Conservation (phyloP, 2,113 vertebrate species). For the Otolemur garnettii region DNA sequence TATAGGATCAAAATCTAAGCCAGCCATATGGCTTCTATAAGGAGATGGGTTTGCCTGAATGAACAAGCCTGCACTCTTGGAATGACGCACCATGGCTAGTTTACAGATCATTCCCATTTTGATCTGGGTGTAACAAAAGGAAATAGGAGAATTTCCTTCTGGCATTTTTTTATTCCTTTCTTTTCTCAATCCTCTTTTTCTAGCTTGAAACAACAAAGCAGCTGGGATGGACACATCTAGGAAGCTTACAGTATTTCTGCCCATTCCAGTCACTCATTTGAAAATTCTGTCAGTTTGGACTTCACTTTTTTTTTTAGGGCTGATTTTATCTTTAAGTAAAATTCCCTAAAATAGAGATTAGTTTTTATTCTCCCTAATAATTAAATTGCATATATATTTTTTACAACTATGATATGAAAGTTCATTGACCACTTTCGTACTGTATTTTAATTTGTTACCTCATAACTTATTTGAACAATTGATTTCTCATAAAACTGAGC, state of each 20-base stretch:
- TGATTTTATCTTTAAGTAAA: neutral
- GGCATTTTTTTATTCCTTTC: neutral
- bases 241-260: neutral
- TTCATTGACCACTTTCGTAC: neutral
- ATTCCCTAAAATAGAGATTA: neutral
- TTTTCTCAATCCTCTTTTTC: neutral
- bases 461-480: constrained; percentile 13
- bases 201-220: neutral
- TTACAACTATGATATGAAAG: constrained; percentile 9
- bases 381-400: constrained; percentile 16
- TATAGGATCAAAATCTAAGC: neutral
- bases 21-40: neutral
- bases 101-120: neutral
- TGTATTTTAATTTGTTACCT: constrained; percentile 52
- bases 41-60: neutral
- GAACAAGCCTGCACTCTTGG: neutral
- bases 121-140: neutral
- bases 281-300: neutral
- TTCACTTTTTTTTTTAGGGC: neutral
- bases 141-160: neutral
- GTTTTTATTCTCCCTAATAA: neutral
- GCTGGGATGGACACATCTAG: neutral
- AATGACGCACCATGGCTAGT: neutral
- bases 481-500: neutral
- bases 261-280: neutral